Conservation (phyloP, 30 jellyfish, hydroid and myxozoan species). For the Chrysaora quinquecirrha region DNA sequence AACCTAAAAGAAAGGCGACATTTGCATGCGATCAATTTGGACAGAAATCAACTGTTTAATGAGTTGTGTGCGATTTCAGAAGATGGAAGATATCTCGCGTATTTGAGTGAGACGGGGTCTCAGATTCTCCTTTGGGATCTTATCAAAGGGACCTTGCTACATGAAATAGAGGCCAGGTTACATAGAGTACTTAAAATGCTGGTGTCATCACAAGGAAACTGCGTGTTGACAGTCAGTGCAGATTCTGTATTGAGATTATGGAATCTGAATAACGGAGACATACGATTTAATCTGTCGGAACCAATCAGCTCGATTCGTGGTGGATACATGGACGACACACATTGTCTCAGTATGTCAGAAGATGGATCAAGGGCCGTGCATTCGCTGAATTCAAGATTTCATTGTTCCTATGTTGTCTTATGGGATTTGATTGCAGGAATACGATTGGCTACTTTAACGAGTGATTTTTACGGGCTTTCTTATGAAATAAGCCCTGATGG, state of each 20-base stretch:
- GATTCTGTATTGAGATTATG: constrained; percentile 76
- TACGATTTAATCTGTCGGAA: constrained; percentile 59
- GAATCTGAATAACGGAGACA: constrained; percentile 68
- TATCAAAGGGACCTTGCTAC: constrained; percentile 53
- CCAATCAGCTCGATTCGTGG: constrained; percentile 80
- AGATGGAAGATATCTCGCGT: constrained; percentile 77
- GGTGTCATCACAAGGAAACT: constrained; percentile 77
- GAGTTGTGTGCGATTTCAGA: constrained; percentile 74
- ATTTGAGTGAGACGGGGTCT: constrained; percentile 65
- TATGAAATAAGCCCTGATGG: constrained; percentile 71
- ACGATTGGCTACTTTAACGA: constrained; percentile 75
- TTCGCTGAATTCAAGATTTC: constrained; percentile 75
- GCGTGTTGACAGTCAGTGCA: constrained; percentile 67
- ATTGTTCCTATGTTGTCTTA: constrained; percentile 64
- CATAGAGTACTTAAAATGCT: constrained; percentile 61
- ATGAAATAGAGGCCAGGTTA: constrained; percentile 52
- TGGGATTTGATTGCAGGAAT: constrained; percentile 81
- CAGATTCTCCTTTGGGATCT: constrained; percentile 74
- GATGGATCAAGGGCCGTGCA: constrained; percentile 80
- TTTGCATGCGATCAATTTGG: constrained; percentile 31
- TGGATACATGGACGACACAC: constrained; percentile 87
- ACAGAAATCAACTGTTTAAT: constrained; percentile 34
- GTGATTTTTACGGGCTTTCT: constrained; percentile 76
- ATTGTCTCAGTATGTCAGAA: constrained; percentile 65
- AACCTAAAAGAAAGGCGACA: constrained; percentile 53